These are phyloP conservation scores for Willisornis vidua DNA, from an alignment of 2,113 vertebrate genomes.

Conservation along the genomic window DNA sequence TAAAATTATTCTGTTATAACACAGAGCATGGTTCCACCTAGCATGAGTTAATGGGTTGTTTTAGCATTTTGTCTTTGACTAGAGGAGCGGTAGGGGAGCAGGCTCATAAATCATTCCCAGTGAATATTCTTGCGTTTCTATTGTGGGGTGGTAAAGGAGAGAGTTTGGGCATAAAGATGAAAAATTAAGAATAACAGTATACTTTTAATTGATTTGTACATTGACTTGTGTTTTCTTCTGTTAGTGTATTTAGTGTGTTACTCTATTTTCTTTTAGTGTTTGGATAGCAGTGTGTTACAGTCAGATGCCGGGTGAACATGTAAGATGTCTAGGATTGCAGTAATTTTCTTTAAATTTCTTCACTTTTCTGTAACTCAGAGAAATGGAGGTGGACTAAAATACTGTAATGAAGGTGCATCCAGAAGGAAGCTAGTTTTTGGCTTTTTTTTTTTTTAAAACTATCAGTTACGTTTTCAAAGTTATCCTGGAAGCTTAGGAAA, in stretches of 20 bases:
- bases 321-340: neutral
- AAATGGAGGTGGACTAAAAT: neutral
- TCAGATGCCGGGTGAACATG: neutral
- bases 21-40: neutral
- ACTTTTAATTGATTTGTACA: neutral
- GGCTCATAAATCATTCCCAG: neutral
- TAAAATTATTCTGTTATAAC: neutral
- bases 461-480: neutral
- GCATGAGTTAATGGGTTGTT: neutral
- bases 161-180: neutral
- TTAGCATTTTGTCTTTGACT: neutral
- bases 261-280: neutral
- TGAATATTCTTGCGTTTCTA: neutral
- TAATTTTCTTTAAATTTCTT: neutral
- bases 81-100: neutral
- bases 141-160: neutral
- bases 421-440: neutral
- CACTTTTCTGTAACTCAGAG: neutral
- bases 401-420: neutral
- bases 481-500: neutral
- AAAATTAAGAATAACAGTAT: neutral
- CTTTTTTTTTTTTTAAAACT: neutral
- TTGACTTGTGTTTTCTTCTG: neutral
- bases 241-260: neutral
- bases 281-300: neutral